Conservation (phyloP, 2,113 vertebrate genomes). For the Coregonus clupeaformis region DNA sequence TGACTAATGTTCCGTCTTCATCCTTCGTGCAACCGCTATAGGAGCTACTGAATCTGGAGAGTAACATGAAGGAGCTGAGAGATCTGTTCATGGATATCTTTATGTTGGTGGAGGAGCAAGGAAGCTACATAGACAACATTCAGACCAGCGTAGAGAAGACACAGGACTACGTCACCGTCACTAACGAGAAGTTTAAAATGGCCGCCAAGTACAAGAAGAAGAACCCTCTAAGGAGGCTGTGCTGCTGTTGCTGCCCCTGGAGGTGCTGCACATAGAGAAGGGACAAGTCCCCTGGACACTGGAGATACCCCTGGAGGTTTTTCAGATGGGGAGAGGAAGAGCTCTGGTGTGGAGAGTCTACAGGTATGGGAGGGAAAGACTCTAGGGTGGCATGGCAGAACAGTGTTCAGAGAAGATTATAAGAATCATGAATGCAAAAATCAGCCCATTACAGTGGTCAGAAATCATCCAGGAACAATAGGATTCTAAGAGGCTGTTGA, state of each 20-base stretch:
- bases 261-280: slow-evolving; percentile 52
- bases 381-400: no score
- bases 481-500: not conserved
- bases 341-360: not conserved
- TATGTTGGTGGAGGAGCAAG: slow-evolving; percentile 88
- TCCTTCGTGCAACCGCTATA: slow-evolving; percentile 32
- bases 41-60: slow-evolving; percentile 88
- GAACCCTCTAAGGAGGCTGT: slow-evolving; percentile 83
- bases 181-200: slow-evolving; percentile 86
- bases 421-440: no score
- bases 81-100: slow-evolving; percentile 90
- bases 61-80: slow-evolving; percentile 86
- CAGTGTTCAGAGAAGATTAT: not conserved
- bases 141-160: slow-evolving; percentile 83
- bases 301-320: not conserved
- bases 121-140: slow-evolving; percentile 84
- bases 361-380: no score
- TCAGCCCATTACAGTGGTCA: not conserved
- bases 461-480: not conserved
- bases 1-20: not conserved
- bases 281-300: not conserved
- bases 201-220: slow-evolving; percentile 85
- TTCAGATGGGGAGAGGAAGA: not conserved
- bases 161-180: slow-evolving; percentile 81
- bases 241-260: slow-evolving; percentile 90